These are phyloP conservation scores for Eucidaris tribuloides DNA, from an alignment of 35 echinoderm and acorn worm genomes.

Conservation along the genomic window DNA sequence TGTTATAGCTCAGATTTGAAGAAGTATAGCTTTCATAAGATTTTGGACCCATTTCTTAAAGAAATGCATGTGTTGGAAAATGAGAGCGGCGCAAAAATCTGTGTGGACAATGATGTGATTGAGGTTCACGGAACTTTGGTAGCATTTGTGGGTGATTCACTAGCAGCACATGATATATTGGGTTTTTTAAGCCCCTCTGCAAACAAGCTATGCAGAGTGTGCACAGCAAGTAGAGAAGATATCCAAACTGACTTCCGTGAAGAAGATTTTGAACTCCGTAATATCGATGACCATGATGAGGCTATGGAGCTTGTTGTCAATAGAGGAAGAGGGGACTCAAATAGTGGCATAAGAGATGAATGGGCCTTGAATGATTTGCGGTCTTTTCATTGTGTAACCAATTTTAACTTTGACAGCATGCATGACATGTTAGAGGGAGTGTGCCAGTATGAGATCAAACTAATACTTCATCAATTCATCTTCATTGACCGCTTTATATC, in stretches of 20 bases:
- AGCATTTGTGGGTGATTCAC: slow-evolving; percentile 33
- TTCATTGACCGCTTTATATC: slow-evolving; percentile 16
- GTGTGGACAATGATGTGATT: neutral
- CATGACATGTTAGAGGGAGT: slow-evolving; percentile 69
- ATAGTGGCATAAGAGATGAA: slow-evolving; percentile 21
- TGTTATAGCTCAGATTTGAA: slow-evolving; percentile 49
- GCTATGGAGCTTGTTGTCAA: neutral
- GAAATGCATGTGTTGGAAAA: slow-evolving; percentile 48
- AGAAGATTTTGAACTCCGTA: slow-evolving; percentile 38
- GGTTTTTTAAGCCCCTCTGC: slow-evolving; percentile 57
- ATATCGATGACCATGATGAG: slow-evolving; percentile 53
- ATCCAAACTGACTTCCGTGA: slow-evolving; percentile 43
- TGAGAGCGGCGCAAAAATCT: slow-evolving; percentile 13
- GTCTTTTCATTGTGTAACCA: slow-evolving; percentile 49
- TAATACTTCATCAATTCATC: slow-evolving; percentile 51
- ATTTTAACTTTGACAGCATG: slow-evolving; percentile 73
- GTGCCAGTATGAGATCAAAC: slow-evolving; percentile 64
- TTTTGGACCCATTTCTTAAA: slow-evolving; percentile 37
- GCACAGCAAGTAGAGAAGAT: slow-evolving; percentile 3
- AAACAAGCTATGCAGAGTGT: slow-evolving; percentile 36
- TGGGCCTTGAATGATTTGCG: slow-evolving; percentile 40
- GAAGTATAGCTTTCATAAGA: slow-evolving; percentile 48
- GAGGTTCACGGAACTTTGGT: slow-evolving; percentile 28
- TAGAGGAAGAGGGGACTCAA: slow-evolving; percentile 8
- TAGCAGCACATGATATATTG: slow-evolving; percentile 62